A percentile compares a stretch with the other conserved stretches of the same genome.
Conservation (phyloP, 2,797 vertebrate species). For the Rhinophrynus dorsalis region DNA sequence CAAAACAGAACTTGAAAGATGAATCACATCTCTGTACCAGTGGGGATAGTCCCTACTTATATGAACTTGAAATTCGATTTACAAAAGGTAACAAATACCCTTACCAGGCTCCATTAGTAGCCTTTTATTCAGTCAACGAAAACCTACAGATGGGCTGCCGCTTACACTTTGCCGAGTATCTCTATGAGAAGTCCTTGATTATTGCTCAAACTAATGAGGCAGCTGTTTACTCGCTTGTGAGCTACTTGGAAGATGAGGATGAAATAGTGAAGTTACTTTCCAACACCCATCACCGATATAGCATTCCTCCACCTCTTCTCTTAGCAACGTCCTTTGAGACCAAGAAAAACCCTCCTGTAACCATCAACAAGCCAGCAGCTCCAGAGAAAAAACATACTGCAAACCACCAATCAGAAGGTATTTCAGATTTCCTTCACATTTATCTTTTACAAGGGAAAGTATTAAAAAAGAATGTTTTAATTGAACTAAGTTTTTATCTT, state of each 20-base stretch:
- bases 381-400: slow-evolving; percentile 45
- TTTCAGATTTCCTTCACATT: too few relatives aligned
- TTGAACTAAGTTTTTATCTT: too few relatives aligned
- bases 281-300: slow-evolving; percentile 84
- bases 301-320: slow-evolving; percentile 70
- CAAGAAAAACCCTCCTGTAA: slow-evolving; percentile 58
- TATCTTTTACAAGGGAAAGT: too few relatives aligned
- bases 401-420: slow-evolving; percentile 62
- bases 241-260: slow-evolving; percentile 82
- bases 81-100: slow-evolving; percentile 87
- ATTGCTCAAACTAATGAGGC: slow-evolving; percentile 81
- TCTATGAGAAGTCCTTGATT: slow-evolving; percentile 81
- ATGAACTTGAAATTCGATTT: slow-evolving; percentile 92
- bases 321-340: slow-evolving; percentile 51
- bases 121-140: slow-evolving; percentile 89
- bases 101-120: slow-evolving; percentile 86
- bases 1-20: slow-evolving; percentile 57
- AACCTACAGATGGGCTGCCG: slow-evolving; percentile 78
- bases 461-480: too few relatives aligned
- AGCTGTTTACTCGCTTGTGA: slow-evolving; percentile 86
- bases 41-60: slow-evolving; percentile 69
- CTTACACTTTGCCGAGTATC: slow-evolving; percentile 82
- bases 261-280: slow-evolving; percentile 76
- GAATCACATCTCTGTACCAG: slow-evolving; percentile 77
- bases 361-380: slow-evolving; percentile 44